Evolutionary conservation across 23 tunicate species (phyloP).

Genomic region (Trididemnum clinides): DNA sequence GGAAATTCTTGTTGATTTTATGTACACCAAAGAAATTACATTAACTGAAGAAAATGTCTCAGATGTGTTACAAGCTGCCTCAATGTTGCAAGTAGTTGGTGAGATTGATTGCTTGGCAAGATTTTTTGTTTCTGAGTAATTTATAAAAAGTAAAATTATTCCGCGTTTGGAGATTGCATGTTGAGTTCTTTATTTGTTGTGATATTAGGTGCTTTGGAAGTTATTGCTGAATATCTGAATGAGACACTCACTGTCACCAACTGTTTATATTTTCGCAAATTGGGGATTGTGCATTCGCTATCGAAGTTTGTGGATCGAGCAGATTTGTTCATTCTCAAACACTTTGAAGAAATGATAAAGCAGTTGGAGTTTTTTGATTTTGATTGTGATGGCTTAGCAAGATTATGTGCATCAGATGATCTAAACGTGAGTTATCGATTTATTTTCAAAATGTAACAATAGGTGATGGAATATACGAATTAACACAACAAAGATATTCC

Average conservation of each 20-base stretch:
- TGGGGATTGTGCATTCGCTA: neutral
- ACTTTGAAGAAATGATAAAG: neutral
- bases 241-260: no score
- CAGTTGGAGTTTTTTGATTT: neutral
- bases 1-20: constrained; percentile 6
- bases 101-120: no score
- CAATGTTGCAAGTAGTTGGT: no score
- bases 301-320: neutral
- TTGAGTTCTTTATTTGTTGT: no score
- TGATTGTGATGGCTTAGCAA: neutral
- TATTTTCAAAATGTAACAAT: no score
- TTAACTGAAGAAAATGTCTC: neutral
- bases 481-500: no score
- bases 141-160: no score
- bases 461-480: no score
- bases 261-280: neutral
- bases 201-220: neutral
- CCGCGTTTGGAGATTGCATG: no score
- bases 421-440: neutral
- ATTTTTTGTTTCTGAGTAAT: no score
- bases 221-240: neutral
- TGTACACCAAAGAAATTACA: constrained; percentile 35
- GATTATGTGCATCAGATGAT: neutral
- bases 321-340: neutral
- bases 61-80: constrained; percentile 19